A percentile compares a stretch with the other conserved stretches of the same genome.
phyloP scores from a whole-genome alignment of 2,888 invertebrate genomes.

The Urechis unicinctus region DNA sequence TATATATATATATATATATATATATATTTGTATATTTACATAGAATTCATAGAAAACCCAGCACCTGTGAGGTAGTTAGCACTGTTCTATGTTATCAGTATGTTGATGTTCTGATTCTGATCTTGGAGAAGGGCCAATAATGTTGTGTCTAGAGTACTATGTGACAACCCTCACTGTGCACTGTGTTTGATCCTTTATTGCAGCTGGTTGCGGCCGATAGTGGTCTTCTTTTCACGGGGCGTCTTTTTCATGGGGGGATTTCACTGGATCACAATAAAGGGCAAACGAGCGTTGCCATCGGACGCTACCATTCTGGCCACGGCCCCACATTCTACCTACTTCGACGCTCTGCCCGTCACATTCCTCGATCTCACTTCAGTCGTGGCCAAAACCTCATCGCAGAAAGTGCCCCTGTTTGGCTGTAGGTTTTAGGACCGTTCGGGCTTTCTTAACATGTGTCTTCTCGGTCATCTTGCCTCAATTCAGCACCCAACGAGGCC shows the following conservation, averaged over 20 bases:
- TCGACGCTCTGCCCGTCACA: slow-evolving; percentile 79
- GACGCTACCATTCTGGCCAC: slow-evolving; percentile 80
- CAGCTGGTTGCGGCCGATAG: slow-evolving; percentile 32
- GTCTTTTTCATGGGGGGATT: slow-evolving; percentile 77
- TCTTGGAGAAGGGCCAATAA: too few species aligned
- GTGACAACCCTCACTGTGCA: too few species aligned
- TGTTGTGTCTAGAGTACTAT: too few species aligned
- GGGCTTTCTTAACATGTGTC: background rate
- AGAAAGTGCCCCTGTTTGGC: slow-evolving; percentile 79
- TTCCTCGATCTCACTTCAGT: slow-evolving; percentile 78
- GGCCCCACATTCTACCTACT: slow-evolving; percentile 87
- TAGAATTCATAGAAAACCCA: too few species aligned
- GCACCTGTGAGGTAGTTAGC: too few species aligned
- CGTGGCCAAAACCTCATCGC: slow-evolving; percentile 81
- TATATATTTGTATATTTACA: too few species aligned
- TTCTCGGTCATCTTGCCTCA: too few species aligned
- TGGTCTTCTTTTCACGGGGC: slow-evolving; percentile 33
- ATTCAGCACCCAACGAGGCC: too few species aligned
- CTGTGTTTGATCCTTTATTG: too few species aligned
- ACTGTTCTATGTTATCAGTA: too few species aligned
- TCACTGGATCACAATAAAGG: slow-evolving; percentile 70
- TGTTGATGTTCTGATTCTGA: too few species aligned
- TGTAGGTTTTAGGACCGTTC: slow-evolving; percentile 59
- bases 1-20: too few species aligned
- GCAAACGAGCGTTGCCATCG: slow-evolving; percentile 65